Conservation (phyloP, 2,888 invertebrate genomes). For the Campoplex nolae region DNA sequence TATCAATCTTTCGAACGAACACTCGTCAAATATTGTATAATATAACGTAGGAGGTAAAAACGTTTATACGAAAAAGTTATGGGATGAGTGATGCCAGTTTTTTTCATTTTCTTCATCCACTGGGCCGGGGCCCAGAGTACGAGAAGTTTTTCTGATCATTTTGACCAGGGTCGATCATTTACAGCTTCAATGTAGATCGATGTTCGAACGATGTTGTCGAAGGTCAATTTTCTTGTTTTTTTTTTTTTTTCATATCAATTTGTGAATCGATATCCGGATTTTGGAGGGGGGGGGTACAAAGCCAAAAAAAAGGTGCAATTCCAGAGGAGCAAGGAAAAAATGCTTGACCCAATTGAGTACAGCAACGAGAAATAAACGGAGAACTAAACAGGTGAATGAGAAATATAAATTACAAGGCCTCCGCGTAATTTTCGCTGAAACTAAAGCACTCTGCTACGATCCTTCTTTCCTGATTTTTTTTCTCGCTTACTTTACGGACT, state of each 20-base stretch:
- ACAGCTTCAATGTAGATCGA: not conserved
- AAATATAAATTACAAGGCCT: constrained; percentile 51
- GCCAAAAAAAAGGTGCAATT: not conserved
- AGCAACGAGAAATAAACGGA: constrained; percentile 15
- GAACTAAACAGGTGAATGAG: constrained; percentile 41
- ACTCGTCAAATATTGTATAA: not conserved
- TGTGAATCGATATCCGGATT: too few species aligned
- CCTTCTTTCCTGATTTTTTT: not conserved
- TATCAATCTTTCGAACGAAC: not conserved
- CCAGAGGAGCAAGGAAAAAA: constrained; percentile 24
- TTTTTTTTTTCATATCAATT: too few species aligned
- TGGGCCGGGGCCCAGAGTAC: not conserved
- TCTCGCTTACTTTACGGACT: not conserved
- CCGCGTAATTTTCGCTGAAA: constrained; percentile 20
- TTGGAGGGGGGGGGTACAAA: too few species aligned
- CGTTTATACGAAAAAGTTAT: not conserved
- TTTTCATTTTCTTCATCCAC: constrained; percentile 20
- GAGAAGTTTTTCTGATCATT: not conserved
- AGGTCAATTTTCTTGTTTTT: not conserved
- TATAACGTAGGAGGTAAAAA: not conserved
- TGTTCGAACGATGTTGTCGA: not conserved
- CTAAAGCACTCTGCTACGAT: constrained; percentile 21
- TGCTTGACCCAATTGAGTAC: constrained; percentile 54
- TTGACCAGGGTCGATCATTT: not conserved
- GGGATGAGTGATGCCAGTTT: not conserved